Conservation (phyloP, 35 echinoderm and acorn worm genomes). For the Stichopus chloronotus region DNA sequence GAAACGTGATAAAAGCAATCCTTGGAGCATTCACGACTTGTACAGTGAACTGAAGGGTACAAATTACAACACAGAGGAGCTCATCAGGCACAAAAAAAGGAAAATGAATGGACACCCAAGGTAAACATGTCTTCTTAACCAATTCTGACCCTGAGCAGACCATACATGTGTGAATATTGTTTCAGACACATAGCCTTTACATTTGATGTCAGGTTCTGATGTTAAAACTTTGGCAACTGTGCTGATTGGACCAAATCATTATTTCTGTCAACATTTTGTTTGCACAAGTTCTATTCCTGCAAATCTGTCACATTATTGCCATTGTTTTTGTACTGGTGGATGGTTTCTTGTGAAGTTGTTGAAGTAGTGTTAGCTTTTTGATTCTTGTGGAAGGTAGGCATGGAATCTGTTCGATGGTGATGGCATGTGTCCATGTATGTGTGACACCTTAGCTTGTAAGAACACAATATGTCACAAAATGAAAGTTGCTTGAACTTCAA, state of each 20-base stretch:
- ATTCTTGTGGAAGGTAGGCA: no score
- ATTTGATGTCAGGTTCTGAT: neutral
- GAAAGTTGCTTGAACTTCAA: no score
- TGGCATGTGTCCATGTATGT: no score
- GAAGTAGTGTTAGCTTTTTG: no score
- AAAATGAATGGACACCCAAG: conserved; percentile 39
- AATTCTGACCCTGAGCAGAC: neutral
- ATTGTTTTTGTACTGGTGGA: no score
- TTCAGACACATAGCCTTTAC: neutral
- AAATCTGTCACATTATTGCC: no score
- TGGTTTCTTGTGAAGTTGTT: no score
- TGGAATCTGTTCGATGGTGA: no score
- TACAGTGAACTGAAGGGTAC: conserved; percentile 61
- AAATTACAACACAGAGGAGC: conserved; percentile 16
- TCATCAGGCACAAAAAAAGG: conserved; percentile 40
- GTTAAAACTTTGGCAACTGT: neutral
- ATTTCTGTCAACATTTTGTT: no score
- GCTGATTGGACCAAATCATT: neutral
- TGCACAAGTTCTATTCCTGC: no score
- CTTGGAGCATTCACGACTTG: conserved; percentile 59
- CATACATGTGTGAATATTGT: neutral
- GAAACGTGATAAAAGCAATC: conserved; percentile 32
- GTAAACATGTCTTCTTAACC: neutral
- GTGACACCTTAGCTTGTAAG: no score
- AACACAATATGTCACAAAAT: no score